These are phyloP conservation scores for Trichosurus vulpecula DNA, from an alignment of 2,797 vertebrate genomes.

Conservation along the genomic window DNA sequence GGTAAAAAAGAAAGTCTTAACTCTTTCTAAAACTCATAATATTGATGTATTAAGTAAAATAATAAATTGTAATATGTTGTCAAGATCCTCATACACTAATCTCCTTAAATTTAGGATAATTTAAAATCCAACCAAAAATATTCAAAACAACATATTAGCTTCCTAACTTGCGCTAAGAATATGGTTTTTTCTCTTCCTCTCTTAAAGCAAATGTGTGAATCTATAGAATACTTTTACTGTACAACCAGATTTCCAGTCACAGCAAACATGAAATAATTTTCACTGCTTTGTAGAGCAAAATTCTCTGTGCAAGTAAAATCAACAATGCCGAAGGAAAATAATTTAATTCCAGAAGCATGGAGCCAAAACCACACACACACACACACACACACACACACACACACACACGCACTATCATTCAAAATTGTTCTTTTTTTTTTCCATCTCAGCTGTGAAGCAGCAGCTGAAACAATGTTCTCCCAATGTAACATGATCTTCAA, in stretches of 20 bases:
- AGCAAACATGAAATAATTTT: slow-evolving; percentile 75
- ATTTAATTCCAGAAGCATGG: slow-evolving; percentile 69
- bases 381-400: slow-evolving; percentile 61
- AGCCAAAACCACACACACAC: slow-evolving; percentile 60
- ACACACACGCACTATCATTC: slow-evolving; percentile 57
- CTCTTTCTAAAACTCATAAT: not conserved
- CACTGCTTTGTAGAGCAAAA: slow-evolving; percentile 66
- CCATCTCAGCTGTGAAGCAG: slow-evolving; percentile 60
- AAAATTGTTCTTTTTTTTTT: slow-evolving; percentile 68
- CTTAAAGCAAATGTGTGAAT: slow-evolving; percentile 72
- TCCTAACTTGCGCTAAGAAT: slow-evolving; percentile 46
- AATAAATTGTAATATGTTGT: not conserved
- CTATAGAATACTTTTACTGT: slow-evolving; percentile 60
- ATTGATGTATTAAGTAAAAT: not conserved
- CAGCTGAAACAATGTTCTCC: not conserved
- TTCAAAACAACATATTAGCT: slow-evolving; percentile 32
- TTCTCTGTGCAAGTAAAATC: slow-evolving; percentile 68
- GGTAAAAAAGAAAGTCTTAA: not conserved
- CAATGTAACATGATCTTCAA: not conserved
- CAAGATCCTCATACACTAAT: not conserved
- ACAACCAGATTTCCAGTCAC: slow-evolving; percentile 75
- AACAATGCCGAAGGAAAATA: slow-evolving; percentile 69
- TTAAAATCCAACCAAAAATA: slow-evolving; percentile 58
- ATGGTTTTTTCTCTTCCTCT: not conserved
- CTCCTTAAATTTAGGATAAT: slow-evolving; percentile 44